Conservation (phyloP, 2,113 vertebrate genomes). For the Hypanus sabinus region DNA sequence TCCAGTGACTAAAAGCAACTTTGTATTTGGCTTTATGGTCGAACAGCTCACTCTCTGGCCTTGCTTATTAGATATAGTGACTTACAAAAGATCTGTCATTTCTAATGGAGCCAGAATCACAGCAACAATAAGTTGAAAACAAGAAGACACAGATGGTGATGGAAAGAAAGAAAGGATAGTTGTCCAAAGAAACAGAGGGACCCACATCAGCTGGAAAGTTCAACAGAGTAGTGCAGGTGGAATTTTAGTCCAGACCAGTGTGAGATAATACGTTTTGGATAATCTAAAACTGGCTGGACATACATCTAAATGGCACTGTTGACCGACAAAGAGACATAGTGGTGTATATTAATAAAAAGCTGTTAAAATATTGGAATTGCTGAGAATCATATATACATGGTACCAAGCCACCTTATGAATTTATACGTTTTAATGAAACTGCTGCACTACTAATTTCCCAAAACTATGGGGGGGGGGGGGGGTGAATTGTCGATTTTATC, state of each 20-base stretch:
- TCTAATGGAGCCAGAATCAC: background rate
- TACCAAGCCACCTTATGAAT: background rate
- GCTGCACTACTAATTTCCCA: background rate
- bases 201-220: no score
- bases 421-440: slow-evolving; percentile 17
- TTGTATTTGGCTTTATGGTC: background rate
- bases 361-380: background rate
- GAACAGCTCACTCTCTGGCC: background rate
- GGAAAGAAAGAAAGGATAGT: background rate
- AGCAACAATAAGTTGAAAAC: background rate
- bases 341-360: background rate
- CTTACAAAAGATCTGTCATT: background rate
- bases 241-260: no score
- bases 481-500: background rate
- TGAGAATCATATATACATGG: background rate
- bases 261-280: no score
- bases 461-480: background rate
- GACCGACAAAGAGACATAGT: no score
- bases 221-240: no score
- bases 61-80: background rate
- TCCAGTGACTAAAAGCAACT: background rate
- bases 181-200: no score
- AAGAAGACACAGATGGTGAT: background rate
- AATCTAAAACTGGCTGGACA: no score
- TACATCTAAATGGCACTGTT: no score